These are phyloP conservation scores for Endomychus coccineus DNA, from an alignment of 2,888 invertebrate species.

Conservation along the genomic window DNA sequence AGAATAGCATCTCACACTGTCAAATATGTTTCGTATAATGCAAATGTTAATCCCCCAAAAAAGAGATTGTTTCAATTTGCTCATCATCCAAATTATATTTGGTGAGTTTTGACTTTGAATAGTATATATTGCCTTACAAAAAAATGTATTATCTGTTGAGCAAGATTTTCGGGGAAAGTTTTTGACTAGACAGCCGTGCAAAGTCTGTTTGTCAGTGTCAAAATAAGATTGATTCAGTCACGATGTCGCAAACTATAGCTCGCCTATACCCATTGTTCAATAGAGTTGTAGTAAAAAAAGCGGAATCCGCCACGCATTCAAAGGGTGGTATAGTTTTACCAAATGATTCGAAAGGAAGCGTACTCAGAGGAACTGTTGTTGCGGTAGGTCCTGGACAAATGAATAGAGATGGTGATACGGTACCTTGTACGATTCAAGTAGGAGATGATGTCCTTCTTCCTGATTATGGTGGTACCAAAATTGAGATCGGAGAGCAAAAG, in stretches of 20 bases:
- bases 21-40: too few relatives aligned
- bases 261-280: constrained; percentile 29
- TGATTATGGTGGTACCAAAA: constrained; percentile 95
- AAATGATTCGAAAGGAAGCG: constrained; percentile 22
- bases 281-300: constrained; percentile 29
- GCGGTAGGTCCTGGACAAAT: constrained; percentile 31
- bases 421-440: constrained; percentile 71
- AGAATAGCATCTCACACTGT: too few relatives aligned
- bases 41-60: too few relatives aligned
- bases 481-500: constrained; percentile 76
- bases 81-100: too few relatives aligned
- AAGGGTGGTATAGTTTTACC: constrained; percentile 32
- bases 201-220: too few relatives aligned
- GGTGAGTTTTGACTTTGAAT: too few relatives aligned
- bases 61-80: too few relatives aligned
- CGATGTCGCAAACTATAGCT: constrained; percentile 17
- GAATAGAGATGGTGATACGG: constrained; percentile 57
- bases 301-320: constrained; percentile 24
- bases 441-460: constrained; percentile 92
- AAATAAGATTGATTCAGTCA: too few relatives aligned
- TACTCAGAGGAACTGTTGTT: constrained; percentile 26
- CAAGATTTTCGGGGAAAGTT: too few relatives aligned
- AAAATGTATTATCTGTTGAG: too few relatives aligned
- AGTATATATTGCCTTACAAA: too few relatives aligned
- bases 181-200: too few relatives aligned